Percentiles rank a stretch among this genome's conserved stretches.
Conservation (phyloP, 2,888 invertebrate genomes). For the Watsonalla binaria region DNA sequence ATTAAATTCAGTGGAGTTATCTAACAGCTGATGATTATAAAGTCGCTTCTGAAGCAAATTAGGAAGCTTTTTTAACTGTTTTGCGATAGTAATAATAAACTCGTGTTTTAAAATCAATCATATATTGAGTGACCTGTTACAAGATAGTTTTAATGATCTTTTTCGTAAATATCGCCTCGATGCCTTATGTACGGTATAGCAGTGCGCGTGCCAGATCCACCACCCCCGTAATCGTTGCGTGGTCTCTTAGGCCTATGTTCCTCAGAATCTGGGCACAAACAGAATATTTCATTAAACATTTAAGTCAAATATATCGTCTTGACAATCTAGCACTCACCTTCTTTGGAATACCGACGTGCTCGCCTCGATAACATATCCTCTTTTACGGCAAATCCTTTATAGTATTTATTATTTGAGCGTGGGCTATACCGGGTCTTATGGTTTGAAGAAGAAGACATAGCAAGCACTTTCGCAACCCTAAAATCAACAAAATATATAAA, state of each 20-base stretch:
- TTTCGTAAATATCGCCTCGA: slow-evolving; percentile 50
- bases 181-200: slow-evolving; percentile 53
- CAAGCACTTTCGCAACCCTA: slow-evolving; percentile 43
- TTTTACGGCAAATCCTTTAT: slow-evolving; percentile 40
- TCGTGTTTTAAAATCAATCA: background rate
- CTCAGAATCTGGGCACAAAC: slow-evolving; percentile 13
- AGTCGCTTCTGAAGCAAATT: too few relatives aligned
- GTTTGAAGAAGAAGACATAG: slow-evolving; percentile 20
- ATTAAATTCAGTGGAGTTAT: too few relatives aligned
- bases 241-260: slow-evolving; percentile 38
- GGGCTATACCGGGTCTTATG: slow-evolving; percentile 15
- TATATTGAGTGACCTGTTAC: too few relatives aligned
- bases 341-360: slow-evolving; percentile 33
- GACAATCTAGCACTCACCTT: slow-evolving; percentile 34
- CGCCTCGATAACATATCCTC: slow-evolving; percentile 23
- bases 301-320: too few relatives aligned
- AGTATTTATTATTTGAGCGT: slow-evolving; percentile 17
- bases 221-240: slow-evolving; percentile 24
- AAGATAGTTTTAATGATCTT: slow-evolving; percentile 22
- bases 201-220: slow-evolving; percentile 36
- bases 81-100: background rate
- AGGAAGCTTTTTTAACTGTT: too few relatives aligned
- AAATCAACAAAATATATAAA: slow-evolving; percentile 11
- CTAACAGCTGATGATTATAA: too few relatives aligned
- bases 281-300: too few relatives aligned